These are phyloP conservation scores for Capreolus pygargus DNA, from an alignment of 2,113 vertebrate species.

Conservation along the genomic window DNA sequence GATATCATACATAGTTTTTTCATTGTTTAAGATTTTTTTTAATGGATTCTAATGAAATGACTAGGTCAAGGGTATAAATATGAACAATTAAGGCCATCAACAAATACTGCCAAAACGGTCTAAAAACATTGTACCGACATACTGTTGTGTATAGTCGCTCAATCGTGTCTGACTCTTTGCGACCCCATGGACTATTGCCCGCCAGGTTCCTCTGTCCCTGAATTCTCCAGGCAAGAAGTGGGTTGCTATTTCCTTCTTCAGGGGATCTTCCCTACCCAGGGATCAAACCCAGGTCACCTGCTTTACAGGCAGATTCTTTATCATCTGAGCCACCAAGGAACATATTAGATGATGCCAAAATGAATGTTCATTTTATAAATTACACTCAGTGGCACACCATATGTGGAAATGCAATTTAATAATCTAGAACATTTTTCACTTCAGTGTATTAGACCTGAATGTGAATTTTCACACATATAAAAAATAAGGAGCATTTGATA, in stretches of 20 bases:
- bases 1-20: not conserved
- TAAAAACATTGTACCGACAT: not conserved
- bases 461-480: constrained; percentile 9
- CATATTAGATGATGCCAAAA: not conserved
- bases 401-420: constrained; percentile 13
- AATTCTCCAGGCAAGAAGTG: not conserved
- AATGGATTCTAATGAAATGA: not conserved
- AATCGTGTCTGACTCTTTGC: not conserved
- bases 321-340: not conserved
- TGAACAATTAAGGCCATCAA: not conserved
- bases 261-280: not conserved
- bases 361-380: not conserved
- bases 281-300: not conserved
- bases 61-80: not conserved
- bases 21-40: constrained; percentile 19
- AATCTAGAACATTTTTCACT: not conserved
- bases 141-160: not conserved
- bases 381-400: not conserved
- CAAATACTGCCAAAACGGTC: not conserved
- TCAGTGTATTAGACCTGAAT: not conserved
- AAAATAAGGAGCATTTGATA: not conserved
- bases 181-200: not conserved
- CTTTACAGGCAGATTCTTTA: not conserved
- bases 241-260: not conserved
- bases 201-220: not conserved